phyloP scores from a whole-genome alignment of 2,888 invertebrate genomes.

The Lysandra bellargus region DNA sequence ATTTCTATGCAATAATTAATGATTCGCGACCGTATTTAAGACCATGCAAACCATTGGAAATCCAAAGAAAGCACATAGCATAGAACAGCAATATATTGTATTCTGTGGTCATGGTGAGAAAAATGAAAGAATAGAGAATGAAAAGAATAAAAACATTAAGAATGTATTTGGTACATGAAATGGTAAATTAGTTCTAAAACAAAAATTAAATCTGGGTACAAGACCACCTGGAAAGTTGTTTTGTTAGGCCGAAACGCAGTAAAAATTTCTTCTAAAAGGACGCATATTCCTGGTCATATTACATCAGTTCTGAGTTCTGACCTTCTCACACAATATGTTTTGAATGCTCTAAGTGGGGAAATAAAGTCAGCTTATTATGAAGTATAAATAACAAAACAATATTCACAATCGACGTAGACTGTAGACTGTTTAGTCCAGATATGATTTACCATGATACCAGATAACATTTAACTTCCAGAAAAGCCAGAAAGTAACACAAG shows the following conservation, averaged over 20 bases:
- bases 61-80: neutral
- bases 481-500: neutral
- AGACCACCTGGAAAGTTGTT: too few relatives aligned
- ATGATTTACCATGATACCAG: too few relatives aligned
- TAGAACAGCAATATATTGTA: too few relatives aligned
- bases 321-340: neutral
- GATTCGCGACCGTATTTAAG: conserved; percentile 2
- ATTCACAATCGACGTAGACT: neutral
- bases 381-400: neutral
- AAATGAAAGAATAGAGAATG: neutral
- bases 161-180: neutral
- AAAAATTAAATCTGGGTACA: too few relatives aligned
- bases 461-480: neutral
- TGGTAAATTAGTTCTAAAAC: too few relatives aligned
- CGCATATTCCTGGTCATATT: neutral
- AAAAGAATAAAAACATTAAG: neutral
- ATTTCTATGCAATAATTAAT: conserved; percentile 17
- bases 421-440: neutral
- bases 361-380: neutral
- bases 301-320: neutral
- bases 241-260: too few relatives aligned
- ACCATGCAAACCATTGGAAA: neutral
- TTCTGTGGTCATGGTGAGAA: neutral
- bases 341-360: neutral
- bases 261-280: too few relatives aligned